phyloP scores from a whole-genome alignment of 2,797 vertebrate species.

The Falco cherrug region DNA sequence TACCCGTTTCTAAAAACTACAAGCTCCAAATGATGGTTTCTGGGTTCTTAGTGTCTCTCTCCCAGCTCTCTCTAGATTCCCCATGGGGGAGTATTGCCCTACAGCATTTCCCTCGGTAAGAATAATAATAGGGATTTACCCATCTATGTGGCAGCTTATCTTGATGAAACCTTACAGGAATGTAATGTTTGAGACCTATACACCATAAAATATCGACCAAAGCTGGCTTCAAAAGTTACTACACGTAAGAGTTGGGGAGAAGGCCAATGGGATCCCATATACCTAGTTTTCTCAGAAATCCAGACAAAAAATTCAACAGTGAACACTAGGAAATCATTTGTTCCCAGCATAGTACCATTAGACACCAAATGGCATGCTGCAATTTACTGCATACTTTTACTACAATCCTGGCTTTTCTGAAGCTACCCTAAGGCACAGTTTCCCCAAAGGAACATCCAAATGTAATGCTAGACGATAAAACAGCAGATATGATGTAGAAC shows the following conservation, averaged over 20 bases:
- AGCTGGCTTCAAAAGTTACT: neutral
- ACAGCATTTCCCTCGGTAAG: neutral
- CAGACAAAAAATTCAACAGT: neutral
- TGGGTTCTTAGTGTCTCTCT: neutral
- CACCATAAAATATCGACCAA: neutral
- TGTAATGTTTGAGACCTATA: neutral
- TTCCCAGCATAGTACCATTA: neutral
- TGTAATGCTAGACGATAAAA: neutral
- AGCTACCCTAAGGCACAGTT: neutral
- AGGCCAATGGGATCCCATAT: neutral
- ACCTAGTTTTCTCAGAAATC: neutral
- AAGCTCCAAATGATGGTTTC: neutral
- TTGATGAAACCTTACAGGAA: neutral
- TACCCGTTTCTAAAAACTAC: neutral
- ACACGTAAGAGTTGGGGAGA: neutral
- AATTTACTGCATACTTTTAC: neutral
- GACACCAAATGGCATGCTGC: neutral
- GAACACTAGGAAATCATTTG: neutral
- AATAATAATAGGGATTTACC: neutral
- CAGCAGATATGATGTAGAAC: neutral
- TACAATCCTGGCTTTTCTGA: neutral
- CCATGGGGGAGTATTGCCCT: neutral
- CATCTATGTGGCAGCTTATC: neutral
- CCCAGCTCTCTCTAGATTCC: neutral
- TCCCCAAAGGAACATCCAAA: neutral